Conservation (phyloP, 2,113 vertebrate genomes). For the Guaruba guarouba region DNA sequence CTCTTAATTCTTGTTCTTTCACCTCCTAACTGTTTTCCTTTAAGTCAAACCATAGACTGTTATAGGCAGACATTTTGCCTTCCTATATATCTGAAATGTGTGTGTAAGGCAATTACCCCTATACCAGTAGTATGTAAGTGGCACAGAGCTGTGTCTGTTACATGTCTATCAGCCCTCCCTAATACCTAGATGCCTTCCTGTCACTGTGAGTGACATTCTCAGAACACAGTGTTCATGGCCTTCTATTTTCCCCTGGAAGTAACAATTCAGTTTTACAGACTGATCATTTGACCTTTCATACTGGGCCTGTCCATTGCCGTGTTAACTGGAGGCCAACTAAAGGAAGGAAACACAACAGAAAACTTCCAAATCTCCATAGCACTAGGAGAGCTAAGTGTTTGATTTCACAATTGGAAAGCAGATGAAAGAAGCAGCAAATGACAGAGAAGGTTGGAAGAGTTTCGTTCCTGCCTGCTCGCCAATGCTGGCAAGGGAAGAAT, state of each 20-base stretch:
- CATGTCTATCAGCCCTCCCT: rapidly evolving
- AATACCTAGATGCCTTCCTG: neutral
- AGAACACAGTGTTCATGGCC: neutral
- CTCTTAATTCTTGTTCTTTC: neutral
- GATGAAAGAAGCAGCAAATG: slow-evolving; percentile 2
- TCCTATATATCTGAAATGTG: neutral
- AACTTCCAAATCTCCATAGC: neutral
- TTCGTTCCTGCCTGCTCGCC: neutral
- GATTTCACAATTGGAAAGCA: neutral
- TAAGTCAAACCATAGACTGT: neutral
- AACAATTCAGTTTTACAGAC: neutral
- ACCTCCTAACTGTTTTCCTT: neutral
- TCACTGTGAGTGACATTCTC: neutral
- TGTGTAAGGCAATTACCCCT: neutral
- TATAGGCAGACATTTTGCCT: neutral
- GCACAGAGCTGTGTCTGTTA: neutral
- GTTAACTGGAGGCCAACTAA: neutral
- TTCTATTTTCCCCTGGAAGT: neutral
- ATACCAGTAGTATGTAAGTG: neutral
- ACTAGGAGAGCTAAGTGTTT: neutral
- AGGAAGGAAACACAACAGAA: neutral
- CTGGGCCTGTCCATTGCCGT: neutral
- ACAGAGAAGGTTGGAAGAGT: neutral
- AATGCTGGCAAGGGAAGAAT: neutral
- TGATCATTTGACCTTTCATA: neutral